Percentiles rank a stretch among this genome's conserved stretches.
Conservation (phyloP, 2,797 vertebrate species). For the Cacajao melanocephalus region DNA sequence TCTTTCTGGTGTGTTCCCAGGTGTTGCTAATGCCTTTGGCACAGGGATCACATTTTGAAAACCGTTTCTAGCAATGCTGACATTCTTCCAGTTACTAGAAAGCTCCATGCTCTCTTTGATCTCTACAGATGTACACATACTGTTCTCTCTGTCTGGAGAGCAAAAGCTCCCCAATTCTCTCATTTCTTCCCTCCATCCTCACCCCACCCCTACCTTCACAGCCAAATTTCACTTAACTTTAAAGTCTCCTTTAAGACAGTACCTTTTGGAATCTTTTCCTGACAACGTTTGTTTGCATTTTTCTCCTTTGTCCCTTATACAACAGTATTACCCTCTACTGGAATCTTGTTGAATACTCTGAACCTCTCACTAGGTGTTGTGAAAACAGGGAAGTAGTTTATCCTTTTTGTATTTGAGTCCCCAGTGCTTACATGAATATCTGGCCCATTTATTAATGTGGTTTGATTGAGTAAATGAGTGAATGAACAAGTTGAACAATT, state of each 20-base stretch:
- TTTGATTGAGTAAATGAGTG: background rate
- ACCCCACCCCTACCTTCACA: background rate
- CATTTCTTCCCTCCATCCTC: background rate
- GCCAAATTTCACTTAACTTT: background rate
- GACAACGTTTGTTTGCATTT: background rate
- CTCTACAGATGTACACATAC: background rate
- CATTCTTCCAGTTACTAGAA: background rate
- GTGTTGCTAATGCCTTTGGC: background rate
- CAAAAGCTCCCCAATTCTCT: background rate
- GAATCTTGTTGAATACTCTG: background rate
- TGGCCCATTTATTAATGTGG: background rate
- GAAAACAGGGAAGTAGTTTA: background rate
- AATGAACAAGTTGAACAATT: conserved; percentile 3
- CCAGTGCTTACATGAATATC: background rate
- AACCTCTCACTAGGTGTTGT: background rate
- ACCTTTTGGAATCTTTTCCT: background rate
- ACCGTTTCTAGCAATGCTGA: background rate
- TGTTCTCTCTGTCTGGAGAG: background rate
- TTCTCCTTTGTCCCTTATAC: background rate
- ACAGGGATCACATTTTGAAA: background rate
- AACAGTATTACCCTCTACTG: background rate
- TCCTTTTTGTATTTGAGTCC: background rate
- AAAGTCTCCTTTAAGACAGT: background rate
- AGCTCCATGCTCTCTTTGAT: background rate
- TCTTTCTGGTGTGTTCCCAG: background rate